A percentile compares a stretch with the other conserved stretches of the same genome.
Conservation (phyloP, 1,140 invertebrate species). For the Orussus abietinus region DNA sequence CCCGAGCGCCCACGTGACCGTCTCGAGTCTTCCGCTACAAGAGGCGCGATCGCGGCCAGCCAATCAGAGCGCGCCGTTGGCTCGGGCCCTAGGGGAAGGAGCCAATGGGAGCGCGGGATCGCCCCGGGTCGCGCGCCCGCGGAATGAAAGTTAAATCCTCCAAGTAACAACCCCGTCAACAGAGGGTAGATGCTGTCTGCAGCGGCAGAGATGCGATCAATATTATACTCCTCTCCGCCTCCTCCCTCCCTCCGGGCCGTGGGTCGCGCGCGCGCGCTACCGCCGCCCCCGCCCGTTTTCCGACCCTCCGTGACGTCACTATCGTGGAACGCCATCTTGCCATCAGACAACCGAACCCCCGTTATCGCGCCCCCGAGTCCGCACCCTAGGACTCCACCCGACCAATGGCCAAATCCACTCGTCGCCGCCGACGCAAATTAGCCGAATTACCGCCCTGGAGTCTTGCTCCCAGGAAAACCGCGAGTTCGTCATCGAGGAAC, state of each 20-base stretch:
- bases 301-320: slow-evolving; percentile 48
- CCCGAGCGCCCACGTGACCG: too few species aligned
- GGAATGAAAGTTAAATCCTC: slow-evolving; percentile 49
- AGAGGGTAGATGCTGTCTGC: slow-evolving; percentile 52
- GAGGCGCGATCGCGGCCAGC: too few species aligned
- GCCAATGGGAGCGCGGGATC: slow-evolving; percentile 10
- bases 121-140: slow-evolving; percentile 13
- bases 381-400: too few species aligned
- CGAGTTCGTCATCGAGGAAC: too few species aligned
- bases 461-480: too few species aligned
- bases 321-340: slow-evolving; percentile 55
- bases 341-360: slow-evolving; percentile 51
- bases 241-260: slow-evolving; percentile 1
- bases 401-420: slow-evolving; percentile 11
- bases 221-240: slow-evolving; percentile 39
- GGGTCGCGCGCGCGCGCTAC: too few species aligned
- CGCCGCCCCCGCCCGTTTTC: too few species aligned
- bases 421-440: slow-evolving; percentile 31
- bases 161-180: slow-evolving; percentile 50
- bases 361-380: slow-evolving; percentile 36
- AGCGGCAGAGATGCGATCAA: slow-evolving; percentile 52
- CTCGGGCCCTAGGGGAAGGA: too few species aligned
- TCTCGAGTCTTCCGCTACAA: too few species aligned
- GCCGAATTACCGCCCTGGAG: slow-evolving; percentile 31
- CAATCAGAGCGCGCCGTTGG: too few species aligned